Conservation (phyloP, 1,140 invertebrate genomes). For the Steinernema feltiae region DNA sequence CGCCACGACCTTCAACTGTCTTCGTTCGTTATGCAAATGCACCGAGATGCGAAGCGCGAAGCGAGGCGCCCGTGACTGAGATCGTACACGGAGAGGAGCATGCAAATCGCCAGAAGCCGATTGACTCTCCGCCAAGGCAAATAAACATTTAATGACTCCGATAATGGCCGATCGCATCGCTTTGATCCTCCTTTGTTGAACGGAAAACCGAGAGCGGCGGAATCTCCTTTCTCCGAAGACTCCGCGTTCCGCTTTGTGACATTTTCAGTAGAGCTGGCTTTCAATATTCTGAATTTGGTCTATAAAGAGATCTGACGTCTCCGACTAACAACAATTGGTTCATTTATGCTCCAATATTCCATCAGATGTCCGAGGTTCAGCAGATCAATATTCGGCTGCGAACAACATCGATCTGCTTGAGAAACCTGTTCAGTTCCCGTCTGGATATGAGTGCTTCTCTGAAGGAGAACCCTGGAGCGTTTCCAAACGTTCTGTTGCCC, state of each 20-base stretch:
- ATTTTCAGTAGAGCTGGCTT: too few relatives aligned
- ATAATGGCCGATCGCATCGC: conserved; percentile 2
- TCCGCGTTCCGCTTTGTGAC: too few relatives aligned
- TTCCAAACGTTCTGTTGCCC: too few relatives aligned
- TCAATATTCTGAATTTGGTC: not conserved
- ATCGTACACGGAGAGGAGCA: not conserved
- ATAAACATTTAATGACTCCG: not conserved
- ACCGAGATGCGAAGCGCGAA: not conserved
- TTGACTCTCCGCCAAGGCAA: not conserved
- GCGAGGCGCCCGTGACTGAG: not conserved
- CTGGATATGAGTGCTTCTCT: too few relatives aligned
- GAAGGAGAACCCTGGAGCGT: too few relatives aligned
- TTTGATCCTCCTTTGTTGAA: conserved; percentile 2
- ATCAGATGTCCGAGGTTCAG: not conserved
- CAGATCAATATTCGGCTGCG: not conserved
- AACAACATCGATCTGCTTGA: too few relatives aligned
- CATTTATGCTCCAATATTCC: not conserved
- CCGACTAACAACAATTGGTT: too few relatives aligned
- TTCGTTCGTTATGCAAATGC: conserved; percentile 5
- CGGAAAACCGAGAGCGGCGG: not conserved
- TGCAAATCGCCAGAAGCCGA: not conserved
- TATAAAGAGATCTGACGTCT: too few relatives aligned
- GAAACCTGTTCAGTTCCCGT: too few relatives aligned
- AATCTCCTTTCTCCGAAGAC: too few relatives aligned
- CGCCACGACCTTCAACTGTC: not conserved